Conservation (phyloP, 2,888 invertebrate genomes). For the Adelphocoris suturalis region DNA sequence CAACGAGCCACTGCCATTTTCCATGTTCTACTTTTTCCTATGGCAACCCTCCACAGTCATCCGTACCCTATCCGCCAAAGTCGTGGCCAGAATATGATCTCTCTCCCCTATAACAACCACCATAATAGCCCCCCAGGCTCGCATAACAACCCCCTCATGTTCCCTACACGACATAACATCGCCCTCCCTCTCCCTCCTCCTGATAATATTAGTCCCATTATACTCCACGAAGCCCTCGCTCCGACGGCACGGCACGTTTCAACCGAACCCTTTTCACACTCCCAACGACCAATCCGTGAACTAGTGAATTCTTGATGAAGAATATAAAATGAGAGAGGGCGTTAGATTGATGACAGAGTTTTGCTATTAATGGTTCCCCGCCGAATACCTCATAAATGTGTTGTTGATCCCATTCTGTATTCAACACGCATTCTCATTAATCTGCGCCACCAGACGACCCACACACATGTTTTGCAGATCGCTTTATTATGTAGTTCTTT, state of each 20-base stretch:
- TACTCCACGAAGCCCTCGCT: background rate
- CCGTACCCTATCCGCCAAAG: background rate
- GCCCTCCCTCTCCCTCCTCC: background rate
- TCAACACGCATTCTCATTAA: background rate
- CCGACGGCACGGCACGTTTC: background rate
- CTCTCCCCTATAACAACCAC: background rate
- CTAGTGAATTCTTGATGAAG: slow-evolving; percentile 24
- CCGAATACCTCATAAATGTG: background rate
- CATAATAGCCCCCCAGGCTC: slow-evolving; percentile 11
- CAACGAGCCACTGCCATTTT: slow-evolving; percentile 7
- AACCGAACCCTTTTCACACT: background rate
- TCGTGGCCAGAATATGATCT: slow-evolving; percentile 8
- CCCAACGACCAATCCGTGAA: background rate
- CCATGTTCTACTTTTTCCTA: background rate
- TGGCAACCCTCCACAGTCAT: background rate
- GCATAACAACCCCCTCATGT: background rate
- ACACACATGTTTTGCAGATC: no score
- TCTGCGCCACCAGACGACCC: no score
- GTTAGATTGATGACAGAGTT: background rate
- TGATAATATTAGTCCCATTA: slow-evolving; percentile 31
- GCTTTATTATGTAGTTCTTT: no score
- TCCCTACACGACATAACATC: no score
- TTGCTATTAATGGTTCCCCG: background rate
- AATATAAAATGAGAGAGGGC: background rate
- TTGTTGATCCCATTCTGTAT: background rate